phyloP scores from a whole-genome alignment of 2,888 invertebrate species.

The Drosophila pegasa region DNA sequence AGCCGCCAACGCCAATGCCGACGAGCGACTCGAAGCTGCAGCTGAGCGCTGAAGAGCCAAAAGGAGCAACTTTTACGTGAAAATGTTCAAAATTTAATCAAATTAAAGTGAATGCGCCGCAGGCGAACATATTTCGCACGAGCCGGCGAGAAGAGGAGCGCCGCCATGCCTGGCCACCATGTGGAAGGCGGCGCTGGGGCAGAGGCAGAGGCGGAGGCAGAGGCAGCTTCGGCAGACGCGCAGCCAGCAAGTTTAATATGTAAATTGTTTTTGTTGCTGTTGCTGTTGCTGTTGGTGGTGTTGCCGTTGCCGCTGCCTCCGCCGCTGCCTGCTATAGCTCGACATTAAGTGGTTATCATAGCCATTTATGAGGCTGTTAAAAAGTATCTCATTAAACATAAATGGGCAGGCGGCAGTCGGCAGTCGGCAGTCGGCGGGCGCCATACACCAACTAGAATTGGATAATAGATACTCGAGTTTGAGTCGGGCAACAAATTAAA shows the following conservation, averaged over 20 bases:
- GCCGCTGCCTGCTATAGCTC: conserved; percentile 55
- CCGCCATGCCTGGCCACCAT: conserved; percentile 40
- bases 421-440: conserved; percentile 9
- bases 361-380: conserved; percentile 80
- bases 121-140: conserved; percentile 80
- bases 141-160: conserved; percentile 58
- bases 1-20: conserved; percentile 23
- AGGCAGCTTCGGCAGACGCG: conserved; percentile 11
- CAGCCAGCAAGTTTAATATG: conserved; percentile 78
- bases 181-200: conserved; percentile 18
- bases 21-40: conserved; percentile 18
- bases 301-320: conserved; percentile 17
- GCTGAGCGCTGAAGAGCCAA: conserved; percentile 45
- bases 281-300: conserved; percentile 16
- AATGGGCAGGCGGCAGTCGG: conserved; percentile 60
- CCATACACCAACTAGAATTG: conserved; percentile 55
- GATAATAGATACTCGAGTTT: conserved; percentile 62
- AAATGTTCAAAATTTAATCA: conserved; percentile 83
- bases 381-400: conserved; percentile 83
- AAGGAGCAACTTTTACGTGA: conserved; percentile 82
- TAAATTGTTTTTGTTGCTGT: conserved; percentile 79
- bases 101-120: conserved; percentile 81
- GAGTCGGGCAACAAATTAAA: conserved; percentile 49
- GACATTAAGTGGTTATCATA: conserved; percentile 81
- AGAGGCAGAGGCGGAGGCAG: not conserved